Conservation (phyloP, 2,888 invertebrate genomes). For the Phlogophora meticulosa region DNA sequence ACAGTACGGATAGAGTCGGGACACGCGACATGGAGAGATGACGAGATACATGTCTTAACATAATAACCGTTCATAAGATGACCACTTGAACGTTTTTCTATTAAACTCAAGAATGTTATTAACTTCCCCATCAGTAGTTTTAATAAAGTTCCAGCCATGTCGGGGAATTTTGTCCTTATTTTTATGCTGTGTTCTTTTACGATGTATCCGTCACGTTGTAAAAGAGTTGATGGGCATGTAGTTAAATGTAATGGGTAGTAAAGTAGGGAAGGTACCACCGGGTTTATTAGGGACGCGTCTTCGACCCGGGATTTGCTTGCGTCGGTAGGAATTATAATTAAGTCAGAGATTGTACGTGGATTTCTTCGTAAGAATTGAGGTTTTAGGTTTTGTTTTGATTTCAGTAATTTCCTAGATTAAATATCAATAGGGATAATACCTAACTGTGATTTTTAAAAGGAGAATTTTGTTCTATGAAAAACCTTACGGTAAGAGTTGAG, state of each 20-base stretch:
- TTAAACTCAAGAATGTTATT: slow-evolving; percentile 48
- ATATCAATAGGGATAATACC: too few relatives aligned
- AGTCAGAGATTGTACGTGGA: slow-evolving; percentile 4
- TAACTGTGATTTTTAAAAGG: too few relatives aligned
- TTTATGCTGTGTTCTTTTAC: slow-evolving; percentile 58
- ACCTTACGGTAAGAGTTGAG: too few relatives aligned
- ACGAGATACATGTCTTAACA: slow-evolving; percentile 2
- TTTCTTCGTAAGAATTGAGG: not conserved
- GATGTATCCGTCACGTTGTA: slow-evolving; percentile 57
- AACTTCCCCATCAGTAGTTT: slow-evolving; percentile 39
- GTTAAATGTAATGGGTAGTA: slow-evolving; percentile 55
- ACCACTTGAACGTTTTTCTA: slow-evolving; percentile 24
- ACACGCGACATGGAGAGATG: too few relatives aligned
- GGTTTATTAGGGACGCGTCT: slow-evolving; percentile 51
- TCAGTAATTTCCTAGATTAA: too few relatives aligned
- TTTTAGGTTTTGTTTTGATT: not conserved
- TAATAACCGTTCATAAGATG: slow-evolving; percentile 24
- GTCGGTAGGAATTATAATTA: slow-evolving; percentile 38
- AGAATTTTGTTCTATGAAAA: too few relatives aligned
- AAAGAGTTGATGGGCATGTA: slow-evolving; percentile 57
- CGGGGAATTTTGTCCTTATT: slow-evolving; percentile 50
- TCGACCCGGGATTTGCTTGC: slow-evolving; percentile 28
- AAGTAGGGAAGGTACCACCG: slow-evolving; percentile 31
- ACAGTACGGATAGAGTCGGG: too few relatives aligned
- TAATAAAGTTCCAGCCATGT: slow-evolving; percentile 47